Evolutionary conservation across 2,888 invertebrate species (phyloP).

Genomic region (Tetragonisca angustula): DNA sequence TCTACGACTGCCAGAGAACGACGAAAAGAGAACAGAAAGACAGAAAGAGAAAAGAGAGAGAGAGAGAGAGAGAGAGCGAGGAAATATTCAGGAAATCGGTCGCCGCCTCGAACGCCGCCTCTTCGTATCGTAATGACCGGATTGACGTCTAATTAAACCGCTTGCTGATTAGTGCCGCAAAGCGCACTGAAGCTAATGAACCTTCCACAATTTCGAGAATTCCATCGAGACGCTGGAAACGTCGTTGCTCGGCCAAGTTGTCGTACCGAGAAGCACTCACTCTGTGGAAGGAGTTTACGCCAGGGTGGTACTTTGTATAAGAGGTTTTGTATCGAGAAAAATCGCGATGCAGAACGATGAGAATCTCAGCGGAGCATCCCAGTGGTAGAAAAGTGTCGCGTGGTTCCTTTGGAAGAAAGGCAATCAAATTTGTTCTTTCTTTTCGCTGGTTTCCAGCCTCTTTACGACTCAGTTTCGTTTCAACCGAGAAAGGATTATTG

Average conservation of each 20-base stretch:
- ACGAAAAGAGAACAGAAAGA: conserved; percentile 25
- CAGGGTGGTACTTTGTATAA: too few relatives aligned
- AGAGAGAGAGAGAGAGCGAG: conserved; percentile 13
- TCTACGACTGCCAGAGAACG: conserved; percentile 13
- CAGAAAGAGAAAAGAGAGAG: not conserved
- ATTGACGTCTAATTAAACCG: conserved; percentile 71
- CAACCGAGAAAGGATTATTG: not conserved
- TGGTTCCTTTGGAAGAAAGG: not conserved
- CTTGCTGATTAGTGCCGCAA: conserved; percentile 54
- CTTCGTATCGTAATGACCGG: conserved; percentile 49
- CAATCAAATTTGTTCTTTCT: not conserved
- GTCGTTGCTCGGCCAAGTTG: not conserved
- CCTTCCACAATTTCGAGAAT: not conserved
- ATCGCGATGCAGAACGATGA: not conserved
- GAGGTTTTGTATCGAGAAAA: too few relatives aligned
- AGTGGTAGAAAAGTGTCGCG: too few relatives aligned
- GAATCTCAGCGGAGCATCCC: too few relatives aligned
- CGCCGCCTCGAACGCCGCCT: not conserved
- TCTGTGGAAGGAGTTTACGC: not conserved
- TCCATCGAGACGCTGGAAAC: not conserved
- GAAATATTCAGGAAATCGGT: conserved; percentile 20
- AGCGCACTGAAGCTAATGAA: not conserved
- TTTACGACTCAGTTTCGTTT: not conserved
- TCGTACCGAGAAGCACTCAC: not conserved
- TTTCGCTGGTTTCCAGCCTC: not conserved